Base-by-base conservation (phyloP, 2,888 invertebrate genomes). In the Lithophane semibrunnea region DNA sequence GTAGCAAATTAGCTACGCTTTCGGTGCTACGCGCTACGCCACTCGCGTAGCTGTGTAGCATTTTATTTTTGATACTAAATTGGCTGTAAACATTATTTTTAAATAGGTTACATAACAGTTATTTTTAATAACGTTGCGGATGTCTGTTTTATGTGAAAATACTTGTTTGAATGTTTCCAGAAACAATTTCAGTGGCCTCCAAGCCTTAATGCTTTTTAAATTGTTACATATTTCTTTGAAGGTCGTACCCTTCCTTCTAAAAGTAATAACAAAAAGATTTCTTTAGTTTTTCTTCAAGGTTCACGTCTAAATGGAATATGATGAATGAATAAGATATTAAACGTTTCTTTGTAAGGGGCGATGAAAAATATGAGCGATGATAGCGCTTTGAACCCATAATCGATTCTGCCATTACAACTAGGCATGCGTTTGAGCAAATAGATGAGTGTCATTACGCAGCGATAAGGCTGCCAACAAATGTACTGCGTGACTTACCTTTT, bases 1-100 rank as follows among this genome's bases (percentile, higher is more conserved):
- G 92, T 91, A 93, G 90, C 89, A 73, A 85, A 85, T 83, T 82
- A 47, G 87, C 89, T 89, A 90, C 90, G 88, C 84, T 82, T 82
- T 86, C 79, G 85, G 78, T 76, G 84, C 86, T 89, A 89, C 88
- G 86, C 71, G 88, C 88, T 89, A 86, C 82, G 75, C 16, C 29
- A 70, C n/a, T 77, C 66, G 71, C 80, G 85, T 82, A 85, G 84
- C 70, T 64, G 71, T 79, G 85, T 82, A 58, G 52, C 16, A 21
- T 74, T 75, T 78, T 72, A 71, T 75, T 68, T 75, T 68, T 61
- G 29, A 29, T n/a, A 70, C 29, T 24, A 61, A 75, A 63, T 52
- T 42, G n/a, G 7, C 49, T 13, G 24, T 10, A n/a, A 54, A 60
- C 47, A 37, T 13, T 24, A 66, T 56, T 67, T 78, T 18, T 54